Evolutionary conservation across 2,113 vertebrate genomes (phyloP), one percentile per base, ranked within the genome.

Genomic region (Tapirus terrestris): DNA sequence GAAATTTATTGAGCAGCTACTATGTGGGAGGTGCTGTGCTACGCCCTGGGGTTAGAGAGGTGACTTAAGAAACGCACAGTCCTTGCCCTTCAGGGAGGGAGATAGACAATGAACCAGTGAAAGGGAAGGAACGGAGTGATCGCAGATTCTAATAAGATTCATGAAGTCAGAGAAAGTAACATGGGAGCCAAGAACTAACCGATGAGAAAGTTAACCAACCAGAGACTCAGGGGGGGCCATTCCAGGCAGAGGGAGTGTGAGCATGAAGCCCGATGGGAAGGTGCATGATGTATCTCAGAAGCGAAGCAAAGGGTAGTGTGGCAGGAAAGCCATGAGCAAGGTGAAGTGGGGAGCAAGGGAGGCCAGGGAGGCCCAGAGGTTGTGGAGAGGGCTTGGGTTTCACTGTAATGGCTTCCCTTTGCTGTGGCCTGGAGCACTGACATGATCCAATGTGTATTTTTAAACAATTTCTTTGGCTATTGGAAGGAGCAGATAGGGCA

Each of bases 161-260:
- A 12, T 1, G 33, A 63, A 25, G 56, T 48, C 39, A 63, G 63
- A 89, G 76, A 61, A 73, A 17, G 1, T 25, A 36, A 51, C n/a
- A 1, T 39, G n/a, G 5, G 63, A 65, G 33, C 33, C 2, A 2
- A 63, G 43, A 58, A 53, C 33, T 53, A 63, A 84, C 43, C 58
- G 39, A 53, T 3, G 16, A 16, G 58, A 51, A 53, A 31, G 43
- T 25, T 20, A 36, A 29, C 33, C 11, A 3, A 43, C 33, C 48
- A 2, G 3, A 73, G 27, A 8, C 21, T 25, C 4, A 4, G 76
- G 11, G 11, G 51, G 5, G 20, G 25, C 13, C n/a, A 2, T 4
- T 33, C 39, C 4, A 39, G 33, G 31, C 63, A 10, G 4, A 43
- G 31, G 82, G 9, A 18, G 33, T 18, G 6, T 31, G 67, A 16